Base-by-base conservation (phyloP, 2,888 invertebrate species). In the Julus scandinavius region DNA sequence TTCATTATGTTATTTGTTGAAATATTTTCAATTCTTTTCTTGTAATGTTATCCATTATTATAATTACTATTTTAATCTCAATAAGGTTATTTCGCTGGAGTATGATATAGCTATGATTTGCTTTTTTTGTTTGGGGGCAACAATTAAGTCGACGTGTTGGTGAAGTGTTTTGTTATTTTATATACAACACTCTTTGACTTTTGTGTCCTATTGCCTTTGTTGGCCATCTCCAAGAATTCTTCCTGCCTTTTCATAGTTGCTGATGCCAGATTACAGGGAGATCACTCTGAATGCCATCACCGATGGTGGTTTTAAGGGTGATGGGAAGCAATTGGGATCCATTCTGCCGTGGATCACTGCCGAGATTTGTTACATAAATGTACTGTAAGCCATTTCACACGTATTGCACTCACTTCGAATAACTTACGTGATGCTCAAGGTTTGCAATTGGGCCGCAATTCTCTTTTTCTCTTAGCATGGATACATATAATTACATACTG, bases 291-390 rank as follows among this genome's bases (percentile, higher is more conserved):
- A 58, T 49, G 54, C 54, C 86, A 50, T 83, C 86, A 80, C 58
- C 87, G 84, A 87, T 72, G 86, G 63, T 58, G 87, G 13, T 87
- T 54, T 49, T 87, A 54, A 40, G 72, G 88, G 83, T 58, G 88
- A 20, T 85, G 85, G 50, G 87, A 87, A 83, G 50, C 49, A 87
- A 58, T 49, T 83, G 49, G 49, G 83, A 83, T 49, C 87, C 84
- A 88, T 85, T 45, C 85, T 87, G 83, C 90, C 89, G 20, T 90
- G 90, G 90, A 91, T 92, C 89, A 92, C 92, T 45, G 91, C 92
- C 90, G 92, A 92, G 90, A 92, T 92, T 85, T 92, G 92, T 90
- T 92, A 91, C 90, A 92, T 92, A 88, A 91, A 92, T 90, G 92
- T 92, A 90, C 90, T 90, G 58, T 50, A 85, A 88, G 87, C 87